Evolutionary conservation across 1,140 invertebrate genomes (phyloP).

Genomic region (Drosophila eugracilis): DNA sequence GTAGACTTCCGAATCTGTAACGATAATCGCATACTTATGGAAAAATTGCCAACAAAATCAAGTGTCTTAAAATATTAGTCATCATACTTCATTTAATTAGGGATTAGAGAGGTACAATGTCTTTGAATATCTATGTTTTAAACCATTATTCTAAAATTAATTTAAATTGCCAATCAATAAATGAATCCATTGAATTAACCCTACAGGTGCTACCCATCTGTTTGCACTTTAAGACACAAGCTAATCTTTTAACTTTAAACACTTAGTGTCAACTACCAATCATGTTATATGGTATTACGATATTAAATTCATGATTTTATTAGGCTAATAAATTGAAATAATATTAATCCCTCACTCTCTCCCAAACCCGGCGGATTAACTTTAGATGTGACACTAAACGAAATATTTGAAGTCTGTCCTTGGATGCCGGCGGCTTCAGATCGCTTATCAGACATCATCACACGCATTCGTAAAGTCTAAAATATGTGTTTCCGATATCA

Average conservation of each 20-base stretch:
- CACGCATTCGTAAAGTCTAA: background rate
- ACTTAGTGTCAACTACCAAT: no score
- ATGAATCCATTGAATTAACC: no score
- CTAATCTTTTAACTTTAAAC: no score
- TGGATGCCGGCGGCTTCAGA: background rate
- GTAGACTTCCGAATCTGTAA: conserved; percentile 36
- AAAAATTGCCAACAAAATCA: conserved; percentile 12
- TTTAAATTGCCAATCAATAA: no score
- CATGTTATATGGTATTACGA: no score
- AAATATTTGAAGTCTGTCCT: background rate
- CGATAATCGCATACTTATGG: conserved; percentile 50
- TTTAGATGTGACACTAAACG: background rate
- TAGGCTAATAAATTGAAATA: no score
- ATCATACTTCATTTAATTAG: background rate
- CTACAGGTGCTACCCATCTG: no score
- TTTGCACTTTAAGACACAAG: no score
- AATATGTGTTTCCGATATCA: conserved; percentile 15
- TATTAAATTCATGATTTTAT: no score
- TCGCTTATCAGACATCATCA: background rate
- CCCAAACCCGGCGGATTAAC: background rate
- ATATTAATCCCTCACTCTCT: no score
- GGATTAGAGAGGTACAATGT: background rate
- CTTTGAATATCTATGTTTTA: no score
- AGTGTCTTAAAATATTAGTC: background rate
- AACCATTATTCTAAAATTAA: no score